Evolutionary conservation across 2,113 vertebrate species (phyloP).

Genomic region (Pontoporia blainvillei): DNA sequence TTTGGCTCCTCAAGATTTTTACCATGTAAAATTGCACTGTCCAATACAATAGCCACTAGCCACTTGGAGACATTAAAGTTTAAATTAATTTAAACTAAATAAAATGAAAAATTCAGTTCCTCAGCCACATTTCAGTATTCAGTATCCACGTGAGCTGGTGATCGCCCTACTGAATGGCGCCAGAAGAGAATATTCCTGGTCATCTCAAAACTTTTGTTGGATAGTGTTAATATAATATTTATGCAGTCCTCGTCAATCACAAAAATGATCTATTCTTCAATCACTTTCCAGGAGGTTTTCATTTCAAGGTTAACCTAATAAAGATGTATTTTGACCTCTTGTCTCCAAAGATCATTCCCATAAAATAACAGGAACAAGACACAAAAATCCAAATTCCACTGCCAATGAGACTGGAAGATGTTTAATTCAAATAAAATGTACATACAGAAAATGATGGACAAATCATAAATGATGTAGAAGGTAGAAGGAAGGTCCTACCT

Average conservation of each 20-base stretch:
- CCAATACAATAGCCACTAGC: background rate
- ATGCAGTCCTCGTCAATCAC: background rate
- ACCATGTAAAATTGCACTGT: background rate
- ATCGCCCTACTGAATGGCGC: background rate
- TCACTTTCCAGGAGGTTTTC: background rate
- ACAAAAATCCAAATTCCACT: background rate
- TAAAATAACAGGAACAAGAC: background rate
- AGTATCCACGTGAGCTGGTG: background rate
- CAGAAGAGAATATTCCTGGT: background rate
- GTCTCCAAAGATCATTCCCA: background rate
- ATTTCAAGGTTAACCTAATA: background rate
- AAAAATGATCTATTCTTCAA: background rate
- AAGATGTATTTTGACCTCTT: background rate
- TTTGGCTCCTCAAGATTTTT: background rate
- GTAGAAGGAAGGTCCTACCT: background rate
- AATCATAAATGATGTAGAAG: background rate
- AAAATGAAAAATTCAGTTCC: background rate
- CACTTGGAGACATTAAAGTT: background rate
- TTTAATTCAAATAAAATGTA: background rate
- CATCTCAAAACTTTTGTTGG: background rate
- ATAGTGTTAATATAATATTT: background rate
- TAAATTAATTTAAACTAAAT: conserved; percentile 8
- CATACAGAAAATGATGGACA: background rate
- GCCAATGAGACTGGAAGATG: background rate
- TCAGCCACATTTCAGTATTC: background rate